Evolutionary conservation across 2,797 vertebrate genomes (phyloP).

Genomic region (Centroberyx gerrardi): DNA sequence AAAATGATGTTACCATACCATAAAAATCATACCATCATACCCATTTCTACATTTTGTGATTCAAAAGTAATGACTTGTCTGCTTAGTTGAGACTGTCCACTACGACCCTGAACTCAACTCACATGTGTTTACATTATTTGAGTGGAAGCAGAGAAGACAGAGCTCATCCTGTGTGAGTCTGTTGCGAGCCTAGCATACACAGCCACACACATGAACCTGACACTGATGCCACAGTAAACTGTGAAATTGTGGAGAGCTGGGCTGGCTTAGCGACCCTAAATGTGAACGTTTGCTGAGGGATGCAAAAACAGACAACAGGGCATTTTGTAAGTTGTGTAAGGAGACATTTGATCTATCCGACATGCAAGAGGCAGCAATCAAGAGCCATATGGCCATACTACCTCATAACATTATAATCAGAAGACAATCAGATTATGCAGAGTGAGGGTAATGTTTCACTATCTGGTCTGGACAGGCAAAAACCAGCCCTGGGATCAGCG

Average conservation of each 20-base stretch:
- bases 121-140: too few species aligned
- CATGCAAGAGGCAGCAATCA: background rate
- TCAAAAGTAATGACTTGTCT: too few species aligned
- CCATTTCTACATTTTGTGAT: too few species aligned
- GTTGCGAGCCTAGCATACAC: slow-evolving; percentile 12
- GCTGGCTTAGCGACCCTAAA: too few species aligned
- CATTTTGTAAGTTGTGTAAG: too few species aligned
- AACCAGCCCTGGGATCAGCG: slow-evolving; percentile 8
- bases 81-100: too few species aligned
- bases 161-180: background rate
- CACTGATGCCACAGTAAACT: slow-evolving; percentile 41
- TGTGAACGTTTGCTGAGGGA: too few species aligned
- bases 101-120: too few species aligned
- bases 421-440: slow-evolving; percentile 45
- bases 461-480: background rate
- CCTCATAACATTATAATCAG: slow-evolving; percentile 22
- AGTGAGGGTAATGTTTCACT: slow-evolving; percentile 33
- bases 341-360: too few species aligned
- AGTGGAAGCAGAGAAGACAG: slow-evolving; percentile 9
- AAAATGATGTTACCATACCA: too few species aligned
- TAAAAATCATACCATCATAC: too few species aligned
- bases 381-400: slow-evolving; percentile 30
- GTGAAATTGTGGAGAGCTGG: slow-evolving; percentile 11
- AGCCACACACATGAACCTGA: slow-evolving; percentile 5
- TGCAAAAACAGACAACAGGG: too few species aligned